A percentile compares a stretch with the other conserved stretches of the same genome.
Evolutionary conservation across 2,888 invertebrate species (phyloP).

Genomic region (Andrena minutula): DNA sequence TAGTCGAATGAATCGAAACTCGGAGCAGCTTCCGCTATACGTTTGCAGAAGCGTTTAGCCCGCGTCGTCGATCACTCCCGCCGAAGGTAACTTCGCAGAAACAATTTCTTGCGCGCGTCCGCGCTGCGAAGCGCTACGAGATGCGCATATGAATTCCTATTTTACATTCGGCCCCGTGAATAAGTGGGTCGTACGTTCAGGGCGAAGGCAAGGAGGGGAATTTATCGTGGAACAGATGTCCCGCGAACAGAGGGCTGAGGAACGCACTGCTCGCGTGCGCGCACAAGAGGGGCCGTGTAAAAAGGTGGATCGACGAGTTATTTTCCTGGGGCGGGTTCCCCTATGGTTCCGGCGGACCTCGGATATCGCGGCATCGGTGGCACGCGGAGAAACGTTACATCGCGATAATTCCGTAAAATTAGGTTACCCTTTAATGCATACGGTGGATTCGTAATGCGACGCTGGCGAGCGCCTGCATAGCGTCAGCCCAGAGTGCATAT

Average conservation of each 20-base stretch:
- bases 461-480: slow-evolving; percentile 36
- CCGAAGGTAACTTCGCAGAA: background rate
- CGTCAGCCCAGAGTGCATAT: slow-evolving; percentile 59
- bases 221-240: slow-evolving; percentile 37
- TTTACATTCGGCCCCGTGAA: slow-evolving; percentile 32
- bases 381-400: slow-evolving; percentile 50
- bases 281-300: background rate
- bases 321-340: background rate
- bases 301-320: slow-evolving; percentile 25
- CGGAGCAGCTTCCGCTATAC: background rate
- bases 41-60: slow-evolving; percentile 17
- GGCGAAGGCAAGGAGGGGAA: slow-evolving; percentile 2
- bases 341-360: background rate
- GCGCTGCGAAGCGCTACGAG: background rate
- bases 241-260: background rate
- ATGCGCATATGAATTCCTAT: slow-evolving; percentile 33
- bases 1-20: background rate
- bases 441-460: slow-evolving; percentile 61
- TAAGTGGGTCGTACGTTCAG: slow-evolving; percentile 32
- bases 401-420: slow-evolving; percentile 76
- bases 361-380: slow-evolving; percentile 5
- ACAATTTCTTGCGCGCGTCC: slow-evolving; percentile 19
- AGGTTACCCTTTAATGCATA: slow-evolving; percentile 73
- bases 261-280: background rate
- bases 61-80: slow-evolving; percentile 21